Evolutionary conservation across 2,888 invertebrate species (phyloP).

Genomic region (Himalopsyche japonica): DNA sequence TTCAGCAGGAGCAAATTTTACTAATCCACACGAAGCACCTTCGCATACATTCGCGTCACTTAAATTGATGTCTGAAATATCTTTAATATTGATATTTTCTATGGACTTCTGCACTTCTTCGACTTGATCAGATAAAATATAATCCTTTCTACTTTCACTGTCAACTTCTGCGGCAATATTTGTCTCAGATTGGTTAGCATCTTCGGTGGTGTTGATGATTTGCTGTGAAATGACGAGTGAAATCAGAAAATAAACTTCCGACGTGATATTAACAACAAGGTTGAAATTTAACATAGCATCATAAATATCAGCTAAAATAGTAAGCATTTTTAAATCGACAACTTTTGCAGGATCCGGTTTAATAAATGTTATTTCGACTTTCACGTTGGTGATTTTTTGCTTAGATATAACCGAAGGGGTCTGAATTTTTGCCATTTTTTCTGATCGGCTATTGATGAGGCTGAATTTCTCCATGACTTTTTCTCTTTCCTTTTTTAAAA

Average conservation of each 20-base stretch:
- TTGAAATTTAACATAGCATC: conserved; percentile 62
- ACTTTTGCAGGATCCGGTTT: conserved; percentile 15
- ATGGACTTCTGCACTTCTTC: background rate
- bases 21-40: background rate
- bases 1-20: background rate
- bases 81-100: background rate
- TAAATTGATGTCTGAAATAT: background rate
- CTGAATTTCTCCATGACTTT: conserved; percentile 58
- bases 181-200: background rate
- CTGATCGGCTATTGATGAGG: conserved; percentile 43
- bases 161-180: background rate
- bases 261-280: conserved; percentile 66
- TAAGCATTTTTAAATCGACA: conserved; percentile 45
- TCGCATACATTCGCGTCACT: background rate
- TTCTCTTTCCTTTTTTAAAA: conserved; percentile 54
- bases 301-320: conserved; percentile 63
- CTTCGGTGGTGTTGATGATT: conserved; percentile 38
- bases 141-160: background rate
- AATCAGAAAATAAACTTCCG: conserved; percentile 72
- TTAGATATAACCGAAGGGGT: background rate
- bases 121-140: background rate
- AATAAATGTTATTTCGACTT: conserved; percentile 7
- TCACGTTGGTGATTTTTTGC: background rate
- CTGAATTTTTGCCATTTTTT: background rate
- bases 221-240: conserved; percentile 64